Base-by-base conservation (phyloP, 2,888 invertebrate species). In the Eucriotettix oculatus region DNA sequence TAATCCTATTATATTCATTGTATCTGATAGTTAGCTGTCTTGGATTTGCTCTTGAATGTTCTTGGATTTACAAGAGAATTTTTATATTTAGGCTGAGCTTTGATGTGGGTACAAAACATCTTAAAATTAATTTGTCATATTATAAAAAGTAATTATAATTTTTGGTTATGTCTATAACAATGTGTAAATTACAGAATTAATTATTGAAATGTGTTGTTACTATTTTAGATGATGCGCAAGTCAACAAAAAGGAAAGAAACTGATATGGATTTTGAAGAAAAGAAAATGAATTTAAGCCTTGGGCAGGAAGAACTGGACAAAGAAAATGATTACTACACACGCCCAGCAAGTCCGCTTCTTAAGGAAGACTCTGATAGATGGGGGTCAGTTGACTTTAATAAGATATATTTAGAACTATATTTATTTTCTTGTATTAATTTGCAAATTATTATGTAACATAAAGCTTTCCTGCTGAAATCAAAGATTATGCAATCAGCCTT, bases 241-340 rank as follows among this genome's bases (percentile, higher is more conserved):
- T 93, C 95, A 0, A 88, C 87, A 68, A 91, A 93, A 71, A 83
- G 95, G 52, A 94, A 94, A 71, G 94, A 95, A 73, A 92, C 89
- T 67, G 95, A 96, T 71, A 88, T 90, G 77, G 93, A 95, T 74
- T 94, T 94, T 71, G 93, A 95, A 71, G 94, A 96, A 73, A 95
- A 95, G 75, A 90, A 94, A 72, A 85, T 95, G 77, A 94, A 95
- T 70, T 72, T 95, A 60, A 90, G 90, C 3, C 77, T 90, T 59
- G 83, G 79, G 14, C 87, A 87, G 67, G 87, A 87, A 66, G 88
- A 87, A 67, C 72, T 85, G 54, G 86, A 86, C 66, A 72, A 85
- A 66, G 87, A 87, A 69, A 85, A 86, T 66, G 83, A 83, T 61
- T 84, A 82, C 67, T 84, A 83, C 66, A 77, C 85, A 12, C 80